Conservation (phyloP, 2,888 invertebrate genomes). For the Macrosoma leucophasiata region DNA sequence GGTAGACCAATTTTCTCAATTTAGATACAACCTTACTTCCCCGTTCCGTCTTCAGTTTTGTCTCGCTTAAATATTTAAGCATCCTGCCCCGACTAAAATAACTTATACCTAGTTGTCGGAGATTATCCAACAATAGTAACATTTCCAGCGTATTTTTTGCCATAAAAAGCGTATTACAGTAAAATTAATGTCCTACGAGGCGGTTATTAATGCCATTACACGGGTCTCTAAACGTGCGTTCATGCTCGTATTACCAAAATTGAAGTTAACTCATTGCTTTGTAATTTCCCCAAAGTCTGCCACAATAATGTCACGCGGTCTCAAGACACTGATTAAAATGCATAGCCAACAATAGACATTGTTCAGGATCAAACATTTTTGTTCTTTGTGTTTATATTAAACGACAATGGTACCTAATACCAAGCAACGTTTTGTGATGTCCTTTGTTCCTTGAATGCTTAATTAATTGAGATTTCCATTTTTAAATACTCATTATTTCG, state of each 20-base stretch:
- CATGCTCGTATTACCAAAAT: too few species aligned
- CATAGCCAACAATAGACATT: conserved; percentile 50
- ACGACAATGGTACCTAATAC: conserved; percentile 40
- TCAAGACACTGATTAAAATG: conserved; percentile 53
- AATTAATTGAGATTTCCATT: conserved; percentile 34
- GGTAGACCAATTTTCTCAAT: conserved; percentile 38
- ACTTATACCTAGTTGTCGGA: too few species aligned
- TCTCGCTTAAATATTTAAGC: too few species aligned
- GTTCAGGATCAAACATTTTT: conserved; percentile 54
- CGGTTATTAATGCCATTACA: too few species aligned
- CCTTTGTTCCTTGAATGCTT: conserved; percentile 41
- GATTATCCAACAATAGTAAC: too few species aligned
- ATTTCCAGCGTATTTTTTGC: too few species aligned
- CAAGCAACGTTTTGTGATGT: conserved; percentile 41
- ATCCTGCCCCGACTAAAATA: too few species aligned
- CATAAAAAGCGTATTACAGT: too few species aligned
- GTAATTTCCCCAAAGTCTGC: too few species aligned
- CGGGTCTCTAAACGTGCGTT: too few species aligned
- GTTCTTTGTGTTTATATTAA: conserved; percentile 52
- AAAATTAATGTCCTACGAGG: too few species aligned
- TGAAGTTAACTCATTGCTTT: too few species aligned
- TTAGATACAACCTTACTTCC: conserved; percentile 41
- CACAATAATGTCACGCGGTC: conserved; percentile 29
- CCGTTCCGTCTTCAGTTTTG: conserved; percentile 21
- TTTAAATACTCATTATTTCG: conserved; percentile 18